Conservation (phyloP, 2,888 invertebrate species). For the Eilema sororculum region DNA sequence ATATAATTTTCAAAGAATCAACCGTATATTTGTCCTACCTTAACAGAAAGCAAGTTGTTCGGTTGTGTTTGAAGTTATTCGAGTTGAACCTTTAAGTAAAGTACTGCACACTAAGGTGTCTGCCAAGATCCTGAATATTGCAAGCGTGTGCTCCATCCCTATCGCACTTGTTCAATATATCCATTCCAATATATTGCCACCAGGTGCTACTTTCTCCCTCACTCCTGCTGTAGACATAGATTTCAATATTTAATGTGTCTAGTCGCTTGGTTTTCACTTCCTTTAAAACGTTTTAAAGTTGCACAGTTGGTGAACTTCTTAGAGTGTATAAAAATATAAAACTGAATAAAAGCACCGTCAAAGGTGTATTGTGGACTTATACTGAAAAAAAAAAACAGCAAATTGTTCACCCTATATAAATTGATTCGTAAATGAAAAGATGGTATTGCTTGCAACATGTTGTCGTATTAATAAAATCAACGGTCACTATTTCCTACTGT, state of each 20-base stretch:
- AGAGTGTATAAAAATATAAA: conserved; percentile 2
- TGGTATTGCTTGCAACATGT: background rate
- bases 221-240: conserved; percentile 47
- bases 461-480: background rate
- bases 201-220: conserved; percentile 46
- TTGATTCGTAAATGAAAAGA: background rate
- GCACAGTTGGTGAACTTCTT: conserved; percentile 14
- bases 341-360: background rate
- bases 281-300: conserved; percentile 40
- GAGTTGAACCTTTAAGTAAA: conserved; percentile 54
- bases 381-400: background rate
- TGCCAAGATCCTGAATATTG: conserved; percentile 70
- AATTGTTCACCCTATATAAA: background rate
- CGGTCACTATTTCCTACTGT: background rate
- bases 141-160: conserved; percentile 56
- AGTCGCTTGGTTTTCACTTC: conserved; percentile 55
- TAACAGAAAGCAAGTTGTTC: background rate
- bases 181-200: conserved; percentile 69
- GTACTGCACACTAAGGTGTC: conserved; percentile 59
- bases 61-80: conserved; percentile 48
- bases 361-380: background rate
- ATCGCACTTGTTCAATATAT: conserved; percentile 35
- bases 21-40: background rate
- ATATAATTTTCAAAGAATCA: background rate
- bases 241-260: conserved; percentile 71